Conservation (phyloP, 2,888 invertebrate species). For the Furcula furcula region DNA sequence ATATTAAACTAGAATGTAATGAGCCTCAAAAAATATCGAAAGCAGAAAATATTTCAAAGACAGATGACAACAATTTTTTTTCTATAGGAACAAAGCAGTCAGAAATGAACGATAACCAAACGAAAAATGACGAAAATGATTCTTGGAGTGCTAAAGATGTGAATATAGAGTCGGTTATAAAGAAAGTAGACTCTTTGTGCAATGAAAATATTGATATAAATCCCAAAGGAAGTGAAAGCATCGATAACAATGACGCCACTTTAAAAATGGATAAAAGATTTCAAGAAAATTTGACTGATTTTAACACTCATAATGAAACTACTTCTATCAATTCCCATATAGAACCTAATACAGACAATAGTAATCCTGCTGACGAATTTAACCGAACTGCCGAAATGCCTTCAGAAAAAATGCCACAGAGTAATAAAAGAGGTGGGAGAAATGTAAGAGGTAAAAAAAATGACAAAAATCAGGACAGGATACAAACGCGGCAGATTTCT, state of each 20-base stretch:
- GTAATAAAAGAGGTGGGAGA: conserved; percentile 66
- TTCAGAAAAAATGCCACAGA: conserved; percentile 32
- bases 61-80: conserved; percentile 12
- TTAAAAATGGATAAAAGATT: conserved; percentile 12
- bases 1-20: conserved; percentile 7
- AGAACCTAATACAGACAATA: conserved; percentile 22
- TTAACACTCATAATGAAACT: conserved; percentile 15
- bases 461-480: conserved; percentile 61
- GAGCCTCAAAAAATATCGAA: conserved; percentile 8
- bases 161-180: conserved; percentile 91
- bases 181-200: conserved; percentile 87
- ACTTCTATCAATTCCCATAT: conserved; percentile 26
- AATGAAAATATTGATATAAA: conserved; percentile 54
- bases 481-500: conserved; percentile 72
- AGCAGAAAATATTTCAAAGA: conserved; percentile 7
- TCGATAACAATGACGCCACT: conserved; percentile 15
- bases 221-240: conserved; percentile 29
- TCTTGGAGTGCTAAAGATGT: conserved; percentile 91
- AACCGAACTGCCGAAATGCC: conserved; percentile 40
- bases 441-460: conserved; percentile 64
- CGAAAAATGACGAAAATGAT: conserved; percentile 85
- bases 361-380: conserved; percentile 8
- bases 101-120: conserved; percentile 34
- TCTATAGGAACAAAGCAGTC: conserved; percentile 10
- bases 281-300: conserved; percentile 15